phyloP scores from a whole-genome alignment of 64 coral and sea anemone species.

The Pocillopora damicornis region DNA sequence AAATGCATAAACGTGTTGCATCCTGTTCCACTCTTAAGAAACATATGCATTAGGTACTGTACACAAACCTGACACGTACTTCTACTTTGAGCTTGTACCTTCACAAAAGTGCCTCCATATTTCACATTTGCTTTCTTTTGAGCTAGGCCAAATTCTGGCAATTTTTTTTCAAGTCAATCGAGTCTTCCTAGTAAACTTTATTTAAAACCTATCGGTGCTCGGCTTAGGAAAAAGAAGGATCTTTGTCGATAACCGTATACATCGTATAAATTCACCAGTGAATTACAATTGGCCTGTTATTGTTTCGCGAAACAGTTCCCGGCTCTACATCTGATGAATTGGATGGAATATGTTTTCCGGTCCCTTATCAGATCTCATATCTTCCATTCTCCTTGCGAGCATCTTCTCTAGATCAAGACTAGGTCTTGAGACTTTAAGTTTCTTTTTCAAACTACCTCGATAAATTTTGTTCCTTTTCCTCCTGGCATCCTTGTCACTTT shows the following conservation, averaged over 20 bases:
- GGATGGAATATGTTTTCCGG: conserved; percentile 30
- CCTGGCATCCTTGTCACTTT: neutral
- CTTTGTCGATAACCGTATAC: neutral
- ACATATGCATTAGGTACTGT: neutral
- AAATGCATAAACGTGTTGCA: neutral
- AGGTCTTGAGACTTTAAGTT: conserved; percentile 26
- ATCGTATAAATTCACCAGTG: neutral
- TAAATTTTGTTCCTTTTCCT: conserved; percentile 30
- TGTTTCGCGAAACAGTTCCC: neutral
- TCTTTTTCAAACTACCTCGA: conserved; percentile 21
- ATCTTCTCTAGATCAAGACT: conserved; percentile 35
- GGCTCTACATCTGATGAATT: conserved; percentile 12
- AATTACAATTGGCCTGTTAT: conserved; percentile 11
- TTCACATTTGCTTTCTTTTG: neutral
- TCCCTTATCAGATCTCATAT: neutral
- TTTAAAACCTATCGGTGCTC: neutral
- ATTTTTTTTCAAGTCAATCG: neutral
- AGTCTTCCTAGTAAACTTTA: too few relatives aligned
- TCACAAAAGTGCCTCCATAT: neutral
- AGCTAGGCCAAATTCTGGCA: neutral
- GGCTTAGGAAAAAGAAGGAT: neutral
- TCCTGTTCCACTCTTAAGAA: neutral
- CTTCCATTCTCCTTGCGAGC: conserved; percentile 19
- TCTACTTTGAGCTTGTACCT: neutral
- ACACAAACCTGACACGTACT: conserved; percentile 31